phyloP scores from a whole-genome alignment of 2,797 vertebrate species.

The Tympanoctomys barrerae region DNA sequence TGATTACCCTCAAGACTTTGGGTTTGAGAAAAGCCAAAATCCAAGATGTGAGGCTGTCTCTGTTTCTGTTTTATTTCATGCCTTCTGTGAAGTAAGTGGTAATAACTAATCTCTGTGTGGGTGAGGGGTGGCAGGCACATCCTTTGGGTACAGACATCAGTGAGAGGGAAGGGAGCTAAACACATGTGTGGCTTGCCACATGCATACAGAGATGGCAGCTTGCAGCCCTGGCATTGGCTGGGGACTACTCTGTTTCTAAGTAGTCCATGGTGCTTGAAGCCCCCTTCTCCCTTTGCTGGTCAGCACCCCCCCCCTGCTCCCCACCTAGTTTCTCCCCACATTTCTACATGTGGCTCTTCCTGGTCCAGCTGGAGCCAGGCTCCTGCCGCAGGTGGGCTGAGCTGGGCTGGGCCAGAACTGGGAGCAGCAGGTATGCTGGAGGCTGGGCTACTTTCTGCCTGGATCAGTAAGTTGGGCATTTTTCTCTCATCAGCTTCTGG shows the following conservation, averaged over 20 bases:
- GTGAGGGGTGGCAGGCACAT: background rate
- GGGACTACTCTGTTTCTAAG: background rate
- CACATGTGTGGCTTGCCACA: background rate
- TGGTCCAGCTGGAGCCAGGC: background rate
- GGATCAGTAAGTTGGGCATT: background rate
- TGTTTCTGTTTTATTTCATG: background rate
- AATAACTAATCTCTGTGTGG: no score
- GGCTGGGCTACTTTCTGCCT: background rate
- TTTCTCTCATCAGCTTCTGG: background rate
- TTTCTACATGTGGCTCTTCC: background rate
- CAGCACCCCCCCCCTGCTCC: background rate
- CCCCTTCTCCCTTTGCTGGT: accelerated
- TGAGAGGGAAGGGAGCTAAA: background rate
- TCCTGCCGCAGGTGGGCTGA: background rate
- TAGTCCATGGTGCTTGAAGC: accelerated
- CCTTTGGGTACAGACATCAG: background rate
- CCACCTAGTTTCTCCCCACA: background rate
- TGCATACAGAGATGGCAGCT: background rate
- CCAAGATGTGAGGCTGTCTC: background rate
- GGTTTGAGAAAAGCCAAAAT: background rate
- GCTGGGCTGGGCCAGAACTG: background rate
- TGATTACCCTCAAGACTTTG: background rate
- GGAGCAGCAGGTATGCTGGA: background rate
- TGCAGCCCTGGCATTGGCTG: no score
- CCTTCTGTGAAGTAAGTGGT: background rate